phyloP scores from a whole-genome alignment of 2,888 invertebrate genomes.

The Euspilapteryx auroguttella region DNA sequence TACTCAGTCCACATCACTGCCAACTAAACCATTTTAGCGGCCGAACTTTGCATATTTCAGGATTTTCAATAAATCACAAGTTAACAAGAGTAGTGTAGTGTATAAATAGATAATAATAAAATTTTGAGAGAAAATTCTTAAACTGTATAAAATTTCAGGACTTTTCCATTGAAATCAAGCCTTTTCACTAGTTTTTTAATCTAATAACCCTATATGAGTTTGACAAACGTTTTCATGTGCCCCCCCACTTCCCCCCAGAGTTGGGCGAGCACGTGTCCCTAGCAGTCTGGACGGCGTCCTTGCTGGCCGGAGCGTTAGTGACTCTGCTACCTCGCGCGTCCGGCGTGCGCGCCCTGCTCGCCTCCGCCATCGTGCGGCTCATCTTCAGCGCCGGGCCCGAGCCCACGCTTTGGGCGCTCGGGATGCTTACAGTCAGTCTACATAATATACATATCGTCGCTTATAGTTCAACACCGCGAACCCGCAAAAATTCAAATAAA shows the following conservation, averaged over 20 bases:
- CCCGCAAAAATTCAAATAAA: neutral
- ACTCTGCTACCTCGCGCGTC: slow-evolving; percentile 76
- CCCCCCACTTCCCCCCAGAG: slow-evolving; percentile 60
- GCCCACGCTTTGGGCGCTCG: slow-evolving; percentile 84
- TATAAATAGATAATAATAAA: no score
- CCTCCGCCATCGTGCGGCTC: slow-evolving; percentile 80
- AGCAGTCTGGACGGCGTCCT: slow-evolving; percentile 82
- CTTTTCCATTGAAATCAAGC: no score
- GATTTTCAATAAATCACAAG: no score
- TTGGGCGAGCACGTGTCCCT: slow-evolving; percentile 83
- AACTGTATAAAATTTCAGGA: no score
- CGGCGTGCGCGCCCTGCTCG: slow-evolving; percentile 77
- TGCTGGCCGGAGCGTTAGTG: slow-evolving; percentile 74
- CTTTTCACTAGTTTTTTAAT: no score
- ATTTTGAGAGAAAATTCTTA: no score
- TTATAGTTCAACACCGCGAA: neutral
- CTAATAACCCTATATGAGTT: no score
- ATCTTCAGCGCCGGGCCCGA: slow-evolving; percentile 93
- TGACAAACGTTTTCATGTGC: no score
- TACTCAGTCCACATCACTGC: no score
- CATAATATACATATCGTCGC: neutral
- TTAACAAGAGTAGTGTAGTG: no score
- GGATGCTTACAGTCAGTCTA: slow-evolving; percentile 75
- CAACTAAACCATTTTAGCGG: no score
- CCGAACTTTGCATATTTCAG: no score